phyloP scores from a whole-genome alignment of 2,888 invertebrate species.

The Pristionchus japonicus region DNA sequence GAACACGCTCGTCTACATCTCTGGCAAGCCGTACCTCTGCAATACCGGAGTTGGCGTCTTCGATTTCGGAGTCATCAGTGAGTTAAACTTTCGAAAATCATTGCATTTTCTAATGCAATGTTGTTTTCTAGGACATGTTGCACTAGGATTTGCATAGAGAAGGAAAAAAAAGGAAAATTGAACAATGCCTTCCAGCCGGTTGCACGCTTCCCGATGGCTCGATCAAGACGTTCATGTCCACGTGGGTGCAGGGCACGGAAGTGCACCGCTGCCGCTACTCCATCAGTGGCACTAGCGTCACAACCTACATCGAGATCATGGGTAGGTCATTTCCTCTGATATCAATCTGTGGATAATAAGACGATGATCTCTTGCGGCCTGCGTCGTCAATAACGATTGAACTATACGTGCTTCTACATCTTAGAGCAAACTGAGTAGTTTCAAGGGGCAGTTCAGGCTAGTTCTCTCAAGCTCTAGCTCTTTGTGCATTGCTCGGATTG shows the following conservation, averaged over 20 bases:
- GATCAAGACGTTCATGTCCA: neutral
- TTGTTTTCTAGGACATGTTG: too few relatives aligned
- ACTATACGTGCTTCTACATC: too few relatives aligned
- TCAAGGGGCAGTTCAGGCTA: too few relatives aligned
- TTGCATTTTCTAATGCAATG: neutral
- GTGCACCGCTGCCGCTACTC: neutral
- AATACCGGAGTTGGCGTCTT: neutral
- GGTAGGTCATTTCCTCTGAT: constrained; percentile 3
- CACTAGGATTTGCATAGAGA: too few relatives aligned
- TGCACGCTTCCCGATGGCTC: constrained; percentile 31
- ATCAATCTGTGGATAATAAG: too few relatives aligned
- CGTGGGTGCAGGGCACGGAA: neutral
- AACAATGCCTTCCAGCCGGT: constrained; percentile 19
- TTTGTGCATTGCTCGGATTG: too few relatives aligned
- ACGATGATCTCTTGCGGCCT: too few relatives aligned
- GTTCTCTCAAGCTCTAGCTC: too few relatives aligned
- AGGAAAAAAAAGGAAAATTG: neutral
- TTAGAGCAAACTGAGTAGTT: too few relatives aligned
- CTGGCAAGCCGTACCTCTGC: neutral
- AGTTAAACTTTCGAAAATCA: neutral
- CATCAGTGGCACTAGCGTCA: neutral
- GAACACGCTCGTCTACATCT: neutral
- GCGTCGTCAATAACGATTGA: too few relatives aligned
- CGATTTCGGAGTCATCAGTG: constrained; percentile 15
- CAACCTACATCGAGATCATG: constrained; percentile 1